Evolutionary conservation across 2,113 vertebrate genomes (phyloP), one percentile per base, ranked within the genome.

Genomic region (Candoia aspera): DNA sequence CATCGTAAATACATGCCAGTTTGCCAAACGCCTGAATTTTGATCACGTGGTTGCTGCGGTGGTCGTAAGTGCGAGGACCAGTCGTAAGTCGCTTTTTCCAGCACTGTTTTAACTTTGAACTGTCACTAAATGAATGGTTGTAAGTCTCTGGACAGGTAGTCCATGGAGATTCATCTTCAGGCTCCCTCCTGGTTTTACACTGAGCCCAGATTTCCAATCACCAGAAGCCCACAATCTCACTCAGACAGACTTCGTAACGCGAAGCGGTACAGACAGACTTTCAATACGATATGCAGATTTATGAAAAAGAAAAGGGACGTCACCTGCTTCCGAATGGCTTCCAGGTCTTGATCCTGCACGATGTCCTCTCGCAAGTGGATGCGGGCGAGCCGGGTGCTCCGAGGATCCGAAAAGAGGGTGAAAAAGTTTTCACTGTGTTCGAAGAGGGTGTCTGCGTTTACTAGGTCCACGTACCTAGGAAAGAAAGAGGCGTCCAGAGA

Each of bases 271-370:
- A 19, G 37, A 79, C 6, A 79, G 33, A 79, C 15, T 37, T 37
- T 15, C 15, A 6, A 79, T 8, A 37, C 6, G 6, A 15, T 33
- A 17, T 8, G 73, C 33, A 79, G 57, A 19, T 58, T 19, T 17
- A 58, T 19, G 19, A 58, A 58, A 58, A 19, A 79, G 17, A 8
- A 37, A 6, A 42, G 1, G 49, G 21, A 57, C 24, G 37, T 87
- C 94, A 99, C 99, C 98, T 99, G 99, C 95, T 99, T 99, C 46
- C 97, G 97, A 91, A 99, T 98, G 95, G 99, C 98, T 94, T 99
- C 98, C 94, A 99, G 97, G 96, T 99, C 99, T 96, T 98, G 98
- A 97, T 99, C 99, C 86, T 98, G 98, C 4, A 99, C 98, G 4
- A 98, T 97, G 92, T 99, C 98, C 26, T 99, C 99, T 15, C 98